Evolutionary conservation across 2,113 vertebrate species (phyloP).

Genomic region (Connochaetes taurinus): DNA sequence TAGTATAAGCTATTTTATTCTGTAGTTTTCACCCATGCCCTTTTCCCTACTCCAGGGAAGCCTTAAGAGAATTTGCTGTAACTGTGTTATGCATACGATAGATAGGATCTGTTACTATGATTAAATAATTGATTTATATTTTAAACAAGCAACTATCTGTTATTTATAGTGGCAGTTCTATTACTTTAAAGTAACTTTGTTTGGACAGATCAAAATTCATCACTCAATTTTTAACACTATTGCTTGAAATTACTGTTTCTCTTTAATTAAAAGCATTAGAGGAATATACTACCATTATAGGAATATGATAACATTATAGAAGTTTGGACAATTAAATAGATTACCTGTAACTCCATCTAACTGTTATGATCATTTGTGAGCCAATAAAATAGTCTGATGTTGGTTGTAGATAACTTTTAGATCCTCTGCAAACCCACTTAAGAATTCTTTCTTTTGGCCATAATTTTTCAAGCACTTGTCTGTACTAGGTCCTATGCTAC

Average conservation of each 20-base stretch:
- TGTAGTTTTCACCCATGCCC: not conserved
- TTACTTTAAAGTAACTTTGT: conserved; percentile 19
- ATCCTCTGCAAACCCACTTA: not conserved
- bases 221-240: conserved; percentile 15
- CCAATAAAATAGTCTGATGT: not conserved
- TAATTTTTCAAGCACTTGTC: not conserved
- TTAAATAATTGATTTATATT: conserved; percentile 1
- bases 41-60: not conserved
- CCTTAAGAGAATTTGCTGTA: not conserved
- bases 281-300: not conserved
- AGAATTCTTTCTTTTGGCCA: conserved; percentile 21
- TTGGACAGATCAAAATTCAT: conserved; percentile 7
- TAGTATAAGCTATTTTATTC: not conserved
- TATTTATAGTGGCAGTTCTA: not conserved
- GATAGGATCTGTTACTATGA: not conserved
- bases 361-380: not conserved
- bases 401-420: not conserved
- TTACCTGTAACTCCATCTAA: not conserved
- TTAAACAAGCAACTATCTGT: conserved; percentile 5
- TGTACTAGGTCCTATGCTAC: not conserved
- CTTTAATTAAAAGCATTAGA: not conserved
- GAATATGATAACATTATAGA: not conserved
- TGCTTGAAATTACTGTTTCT: not conserved
- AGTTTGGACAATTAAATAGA: not conserved
- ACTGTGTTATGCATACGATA: not conserved